Evolutionary conservation across 2,113 vertebrate species (phyloP), one percentile per base, ranked within the genome.

Genomic region (Eulemur rufifrons): DNA sequence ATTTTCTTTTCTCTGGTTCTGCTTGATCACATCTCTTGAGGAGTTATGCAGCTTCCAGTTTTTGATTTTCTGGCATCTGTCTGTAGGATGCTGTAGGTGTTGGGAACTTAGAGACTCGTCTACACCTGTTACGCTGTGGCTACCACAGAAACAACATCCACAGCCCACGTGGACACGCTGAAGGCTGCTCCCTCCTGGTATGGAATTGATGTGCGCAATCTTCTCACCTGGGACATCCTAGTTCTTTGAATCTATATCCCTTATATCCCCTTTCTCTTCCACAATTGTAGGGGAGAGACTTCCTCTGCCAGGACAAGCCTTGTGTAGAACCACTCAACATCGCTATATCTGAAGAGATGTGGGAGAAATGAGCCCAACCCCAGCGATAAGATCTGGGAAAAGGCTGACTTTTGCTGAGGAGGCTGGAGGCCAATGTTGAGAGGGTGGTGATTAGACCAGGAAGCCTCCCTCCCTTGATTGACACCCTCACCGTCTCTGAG

Each of bases 291-390:
- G 20, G 63, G 18, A 74, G 21, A 68, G 20, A 47, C 27, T 71
- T 74, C 20, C 3, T 89, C 91, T 61, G 12, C 11, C 56, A 71
- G 25, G 32, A 15, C 0, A 71, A 54, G 4, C 21, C 50, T 66
- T 9, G 4, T 9, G 4, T 1, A 20, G 66, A 84, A 34, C 50
- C 8, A 3, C n/a, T 39, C 25, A n/a, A 1, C 1, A 34, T 18
- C 27, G 32, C 34, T 87, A 0, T 76, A 13, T 83, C 61, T 32
- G 15, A 66, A 90, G 34, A 73, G 14, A 68, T 45, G 27, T 47
- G n/a, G 5, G 39, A 68, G 23, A 47, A 77, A 42, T 8, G 32
- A 45, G 11, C 17, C 8, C 18, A 18, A 20, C 0, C 8, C 17
- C 54, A 73, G 10, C 12, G 0, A 12, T 68, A 20, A 18, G 1